Evolutionary conservation across 2,888 invertebrate species (phyloP).

Genomic region (Erpobdella octoculata): DNA sequence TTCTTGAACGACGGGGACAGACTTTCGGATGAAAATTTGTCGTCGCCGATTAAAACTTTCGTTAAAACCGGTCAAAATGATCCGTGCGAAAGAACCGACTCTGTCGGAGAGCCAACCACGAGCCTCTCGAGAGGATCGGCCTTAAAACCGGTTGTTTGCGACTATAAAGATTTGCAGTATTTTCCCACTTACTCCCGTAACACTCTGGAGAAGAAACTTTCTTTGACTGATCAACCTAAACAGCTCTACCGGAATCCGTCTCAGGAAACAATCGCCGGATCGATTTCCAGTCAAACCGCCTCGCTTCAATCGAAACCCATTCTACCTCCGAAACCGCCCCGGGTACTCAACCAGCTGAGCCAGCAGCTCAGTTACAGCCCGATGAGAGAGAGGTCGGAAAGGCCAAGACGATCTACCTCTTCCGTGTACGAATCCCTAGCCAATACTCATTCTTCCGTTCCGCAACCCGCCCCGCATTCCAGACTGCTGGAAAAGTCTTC

Average conservation of each 20-base stretch:
- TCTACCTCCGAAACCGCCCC: slow-evolving; percentile 14
- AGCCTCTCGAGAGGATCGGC: background rate
- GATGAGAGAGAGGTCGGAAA: background rate
- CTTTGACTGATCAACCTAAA: too few species aligned
- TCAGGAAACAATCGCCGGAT: background rate
- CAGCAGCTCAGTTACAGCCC: background rate
- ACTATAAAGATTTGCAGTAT: too few species aligned
- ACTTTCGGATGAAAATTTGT: background rate
- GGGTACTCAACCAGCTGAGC: slow-evolving; percentile 1
- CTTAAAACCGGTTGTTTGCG: too few species aligned
- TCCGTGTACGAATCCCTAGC: slow-evolving; percentile 8
- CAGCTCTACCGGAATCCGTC: too few species aligned
- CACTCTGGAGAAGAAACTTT: too few species aligned
- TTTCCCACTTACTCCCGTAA: too few species aligned
- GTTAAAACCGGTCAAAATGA: background rate
- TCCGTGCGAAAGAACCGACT: background rate
- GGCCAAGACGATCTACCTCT: background rate
- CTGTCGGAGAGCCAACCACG: background rate
- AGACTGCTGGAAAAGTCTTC: background rate
- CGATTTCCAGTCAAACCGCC: background rate
- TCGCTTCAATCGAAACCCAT: background rate
- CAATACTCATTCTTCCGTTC: background rate
- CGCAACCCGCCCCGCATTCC: background rate
- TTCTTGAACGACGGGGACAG: background rate
- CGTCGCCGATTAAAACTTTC: background rate